These are phyloP conservation scores for Drepana falcataria DNA, from an alignment of 2,888 invertebrate genomes.

Conservation along the genomic window DNA sequence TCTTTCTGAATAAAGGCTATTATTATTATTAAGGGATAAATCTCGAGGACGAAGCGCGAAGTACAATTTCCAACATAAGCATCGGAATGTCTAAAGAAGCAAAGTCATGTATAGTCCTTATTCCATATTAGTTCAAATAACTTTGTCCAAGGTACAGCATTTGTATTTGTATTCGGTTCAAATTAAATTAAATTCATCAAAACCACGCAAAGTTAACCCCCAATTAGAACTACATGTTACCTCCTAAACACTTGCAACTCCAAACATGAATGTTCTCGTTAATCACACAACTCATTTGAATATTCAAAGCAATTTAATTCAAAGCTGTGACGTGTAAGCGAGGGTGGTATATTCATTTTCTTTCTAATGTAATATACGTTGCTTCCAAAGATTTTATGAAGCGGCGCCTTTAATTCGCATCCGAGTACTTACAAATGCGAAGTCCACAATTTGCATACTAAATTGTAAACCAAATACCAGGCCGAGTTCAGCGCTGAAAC, in stretches of 20 bases:
- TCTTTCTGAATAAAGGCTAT: too few relatives aligned
- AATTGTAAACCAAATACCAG: slow-evolving; percentile 60
- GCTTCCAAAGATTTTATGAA: slow-evolving; percentile 44
- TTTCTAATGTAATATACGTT: slow-evolving; percentile 41
- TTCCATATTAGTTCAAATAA: neutral
- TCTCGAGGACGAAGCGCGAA: too few relatives aligned
- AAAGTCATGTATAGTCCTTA: neutral
- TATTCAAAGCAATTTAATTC: slow-evolving; percentile 48
- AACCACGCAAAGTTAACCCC: slow-evolving; percentile 37
- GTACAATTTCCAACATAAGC: too few relatives aligned
- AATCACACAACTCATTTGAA: slow-evolving; percentile 54
- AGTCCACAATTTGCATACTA: slow-evolving; percentile 60
- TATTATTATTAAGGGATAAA: too few relatives aligned
- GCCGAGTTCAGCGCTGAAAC: slow-evolving; percentile 30
- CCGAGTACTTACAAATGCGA: slow-evolving; percentile 50
- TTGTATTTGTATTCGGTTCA: slow-evolving; percentile 10
- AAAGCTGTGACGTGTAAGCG: slow-evolving; percentile 23
- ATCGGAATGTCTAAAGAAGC: neutral
- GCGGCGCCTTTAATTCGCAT: slow-evolving; percentile 47
- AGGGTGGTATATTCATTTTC: slow-evolving; percentile 35
- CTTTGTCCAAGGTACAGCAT: neutral
- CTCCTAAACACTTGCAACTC: slow-evolving; percentile 29
- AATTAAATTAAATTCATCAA: slow-evolving; percentile 27
- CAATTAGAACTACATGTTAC: slow-evolving; percentile 35
- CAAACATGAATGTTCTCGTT: slow-evolving; percentile 40